Evolutionary conservation across 2,888 invertebrate genomes (phyloP).

Genomic region (Malthinus seriepunctatus): DNA sequence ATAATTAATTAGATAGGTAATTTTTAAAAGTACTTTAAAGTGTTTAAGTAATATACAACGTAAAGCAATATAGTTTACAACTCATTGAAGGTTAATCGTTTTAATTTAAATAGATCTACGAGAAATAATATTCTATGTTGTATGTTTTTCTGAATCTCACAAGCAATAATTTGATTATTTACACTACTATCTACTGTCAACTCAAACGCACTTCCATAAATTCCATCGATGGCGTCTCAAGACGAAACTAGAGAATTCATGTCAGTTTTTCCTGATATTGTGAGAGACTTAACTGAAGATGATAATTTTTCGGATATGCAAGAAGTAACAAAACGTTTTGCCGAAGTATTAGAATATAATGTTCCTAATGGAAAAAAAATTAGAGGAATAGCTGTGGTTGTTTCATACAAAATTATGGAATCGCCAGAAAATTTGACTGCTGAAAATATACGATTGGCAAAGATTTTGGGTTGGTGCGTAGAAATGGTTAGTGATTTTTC

Average conservation of each 20-base stretch:
- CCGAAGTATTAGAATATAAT: constrained; percentile 88
- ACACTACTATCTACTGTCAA: constrained; percentile 64
- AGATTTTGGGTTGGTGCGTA: constrained; percentile 91
- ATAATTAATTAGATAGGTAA: too few relatives aligned
- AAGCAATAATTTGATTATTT: constrained; percentile 28
- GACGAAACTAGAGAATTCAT: constrained; percentile 87
- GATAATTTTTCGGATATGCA: constrained; percentile 76
- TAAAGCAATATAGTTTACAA: too few relatives aligned
- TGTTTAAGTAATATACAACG: too few relatives aligned
- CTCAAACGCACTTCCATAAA: constrained; percentile 64
- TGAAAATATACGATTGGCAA: constrained; percentile 77
- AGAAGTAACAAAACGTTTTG: constrained; percentile 79
- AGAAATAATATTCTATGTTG: too few relatives aligned
- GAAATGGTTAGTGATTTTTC: constrained; percentile 76
- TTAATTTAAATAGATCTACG: too few relatives aligned
- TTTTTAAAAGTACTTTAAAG: too few relatives aligned
- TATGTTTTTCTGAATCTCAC: background rate
- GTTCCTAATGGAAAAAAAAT: constrained; percentile 90
- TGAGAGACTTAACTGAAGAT: constrained; percentile 79
- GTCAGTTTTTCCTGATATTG: constrained; percentile 86
- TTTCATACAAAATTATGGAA: constrained; percentile 75
- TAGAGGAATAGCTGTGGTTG: constrained; percentile 73
- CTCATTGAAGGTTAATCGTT: too few relatives aligned
- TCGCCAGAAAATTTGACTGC: constrained; percentile 69
- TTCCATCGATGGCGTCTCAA: constrained; percentile 63